Base-by-base conservation (phyloP, 2,113 vertebrate species). In the Epinephelus fuscoguttatus region DNA sequence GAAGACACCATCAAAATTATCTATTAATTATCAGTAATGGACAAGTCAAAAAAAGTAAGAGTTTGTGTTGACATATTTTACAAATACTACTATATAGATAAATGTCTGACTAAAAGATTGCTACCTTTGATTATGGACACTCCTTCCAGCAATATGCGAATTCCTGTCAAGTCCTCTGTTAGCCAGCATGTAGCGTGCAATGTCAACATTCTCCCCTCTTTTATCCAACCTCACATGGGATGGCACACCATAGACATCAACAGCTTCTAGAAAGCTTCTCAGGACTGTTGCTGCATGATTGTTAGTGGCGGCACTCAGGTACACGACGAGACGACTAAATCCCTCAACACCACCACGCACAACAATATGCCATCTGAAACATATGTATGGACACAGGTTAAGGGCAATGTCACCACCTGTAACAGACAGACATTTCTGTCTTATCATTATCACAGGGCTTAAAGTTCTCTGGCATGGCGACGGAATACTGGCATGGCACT, bases 101-200 rank as follows among this genome's bases (percentile, higher is more conserved):
- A 56, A 25, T 56, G 55, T 60, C 27, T 3, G 27, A 27, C 27
- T 27, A 27, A 27, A 27, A 27, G 27, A 27, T 27, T 3, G 27
- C 27, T 59, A 70, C 67, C 67, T 53, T 53, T 70, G 49, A 53
- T 53, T 70, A 33, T 53, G 67, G 47, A 52, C 49, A 30, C 25
- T 70, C 19, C 67, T 70, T 25, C 67, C 49, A 53, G 49, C 27
- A 33, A 70, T 33, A 15, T 53, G 67, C 5, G 18, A 70, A 52
- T 42, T 42, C 40, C 40, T 42, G 40, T 42, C 10, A 7, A 33
- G 25, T 37, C 67, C 49, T 70, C 67, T 53, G 25, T 53, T 27
- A 12, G 67, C 18, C 67, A 70, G 27, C 67, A 52, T 52, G 50
- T 30, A 70, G 18, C 19, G 27, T 42, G 40, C 40, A 42, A 42